These are phyloP conservation scores for Centropus bengalensis DNA, from an alignment of 2,113 vertebrate genomes.

Conservation along the genomic window DNA sequence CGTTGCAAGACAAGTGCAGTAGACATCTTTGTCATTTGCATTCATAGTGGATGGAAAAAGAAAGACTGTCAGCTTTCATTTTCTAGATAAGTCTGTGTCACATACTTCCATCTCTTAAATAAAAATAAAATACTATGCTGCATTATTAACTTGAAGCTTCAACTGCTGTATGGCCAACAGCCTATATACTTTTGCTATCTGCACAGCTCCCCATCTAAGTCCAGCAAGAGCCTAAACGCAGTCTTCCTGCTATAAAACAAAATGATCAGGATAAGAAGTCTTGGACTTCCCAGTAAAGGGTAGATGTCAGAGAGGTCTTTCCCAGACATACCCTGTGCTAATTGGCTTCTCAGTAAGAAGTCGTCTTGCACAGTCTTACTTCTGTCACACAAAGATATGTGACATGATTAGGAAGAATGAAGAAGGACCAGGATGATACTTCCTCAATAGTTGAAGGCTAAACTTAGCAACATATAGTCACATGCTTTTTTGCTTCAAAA, in stretches of 20 bases:
- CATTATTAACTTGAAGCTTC: neutral
- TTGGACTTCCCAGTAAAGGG: neutral
- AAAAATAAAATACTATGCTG: neutral
- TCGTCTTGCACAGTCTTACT: neutral
- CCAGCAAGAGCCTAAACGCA: neutral
- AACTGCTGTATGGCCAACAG: neutral
- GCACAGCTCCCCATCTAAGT: neutral
- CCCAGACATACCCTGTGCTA: neutral
- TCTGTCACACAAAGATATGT: neutral
- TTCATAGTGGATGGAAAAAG: neutral
- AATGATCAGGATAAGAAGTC: neutral
- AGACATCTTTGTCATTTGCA: neutral
- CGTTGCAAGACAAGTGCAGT: neutral
- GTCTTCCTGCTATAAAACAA: neutral
- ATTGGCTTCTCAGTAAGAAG: neutral
- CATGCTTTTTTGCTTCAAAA: neutral
- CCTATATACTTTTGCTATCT: neutral
- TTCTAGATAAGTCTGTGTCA: neutral
- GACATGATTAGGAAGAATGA: neutral
- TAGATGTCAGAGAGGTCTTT: neutral
- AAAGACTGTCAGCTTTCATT: neutral
- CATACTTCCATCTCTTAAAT: neutral
- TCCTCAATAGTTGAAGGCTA: neutral
- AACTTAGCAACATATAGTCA: neutral
- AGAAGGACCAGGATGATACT: neutral